Percentiles rank a stretch among this genome's conserved stretches.
Evolutionary conservation across 2,113 vertebrate species (phyloP).

Genomic region (Martes martes): DNA sequence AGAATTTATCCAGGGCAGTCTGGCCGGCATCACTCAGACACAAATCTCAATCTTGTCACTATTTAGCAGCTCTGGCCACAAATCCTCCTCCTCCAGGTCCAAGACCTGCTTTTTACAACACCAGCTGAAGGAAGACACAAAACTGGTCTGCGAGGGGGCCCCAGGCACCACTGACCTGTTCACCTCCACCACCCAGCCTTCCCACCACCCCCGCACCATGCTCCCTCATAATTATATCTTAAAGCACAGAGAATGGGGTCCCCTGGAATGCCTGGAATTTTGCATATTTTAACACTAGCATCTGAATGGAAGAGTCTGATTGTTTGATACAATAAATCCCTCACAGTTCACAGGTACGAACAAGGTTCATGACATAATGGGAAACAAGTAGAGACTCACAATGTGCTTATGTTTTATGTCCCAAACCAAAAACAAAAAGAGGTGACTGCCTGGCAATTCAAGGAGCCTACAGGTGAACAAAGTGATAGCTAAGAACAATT

Average conservation of each 20-base stretch:
- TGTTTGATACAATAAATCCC: background rate
- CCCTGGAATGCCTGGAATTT: background rate
- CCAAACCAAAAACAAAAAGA: background rate
- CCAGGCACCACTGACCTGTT: background rate
- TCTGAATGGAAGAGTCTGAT: background rate
- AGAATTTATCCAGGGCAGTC: background rate
- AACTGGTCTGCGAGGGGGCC: slow-evolving; percentile 52
- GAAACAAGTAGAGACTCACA: background rate
- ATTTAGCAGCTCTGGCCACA: slow-evolving; percentile 69
- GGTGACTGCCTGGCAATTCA: background rate
- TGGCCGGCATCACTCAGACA: slow-evolving; percentile 53
- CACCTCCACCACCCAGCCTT: slow-evolving; percentile 50
- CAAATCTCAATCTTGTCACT: slow-evolving; percentile 46
- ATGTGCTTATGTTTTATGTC: background rate
- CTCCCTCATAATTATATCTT: background rate
- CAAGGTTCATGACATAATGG: background rate
- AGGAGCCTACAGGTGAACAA: background rate
- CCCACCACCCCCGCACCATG: background rate
- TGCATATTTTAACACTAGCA: background rate
- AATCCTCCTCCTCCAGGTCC: slow-evolving; percentile 52
- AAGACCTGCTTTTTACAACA: slow-evolving; percentile 56
- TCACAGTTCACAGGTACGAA: background rate
- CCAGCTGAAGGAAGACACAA: slow-evolving; percentile 43
- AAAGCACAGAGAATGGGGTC: background rate
- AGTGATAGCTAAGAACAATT: background rate